Base-by-base conservation (phyloP, 2,113 vertebrate species). In the Zapornia atra region DNA sequence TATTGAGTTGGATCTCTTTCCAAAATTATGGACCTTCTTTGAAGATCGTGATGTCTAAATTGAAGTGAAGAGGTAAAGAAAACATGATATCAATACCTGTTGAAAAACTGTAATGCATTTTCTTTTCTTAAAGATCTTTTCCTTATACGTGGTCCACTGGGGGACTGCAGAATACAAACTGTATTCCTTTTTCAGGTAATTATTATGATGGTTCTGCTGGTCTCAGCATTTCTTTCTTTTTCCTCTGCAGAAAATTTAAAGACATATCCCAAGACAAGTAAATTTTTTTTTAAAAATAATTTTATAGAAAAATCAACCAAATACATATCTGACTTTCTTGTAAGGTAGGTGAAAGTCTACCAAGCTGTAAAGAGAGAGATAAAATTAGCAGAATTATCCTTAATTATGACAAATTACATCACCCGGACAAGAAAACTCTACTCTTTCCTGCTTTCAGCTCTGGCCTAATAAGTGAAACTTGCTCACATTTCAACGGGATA, bases 11-110 rank as follows among this genome's bases (percentile, higher is more conserved):
- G 99, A 99, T 77, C 99, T 98, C 97, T 99, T 99, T 28, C 99
- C 99, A 86, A 99, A 99, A 96, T 99, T 99, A 94, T 99, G 99
- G 93, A 99, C 96, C 97, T 99, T 99, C 97, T 99, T 99, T 54
- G 99, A 99, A 76, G 99, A 97, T 82, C 99, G 98, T 57, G 99
- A 99, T 13, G 99, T 98, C 99, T 99, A 94, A 65, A 98, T 79
- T 89, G 48, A 96, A 97, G 77, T 28, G 89, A 85, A 96, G 16
- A 60, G 2, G 81, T 82, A 97, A 75, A 96, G 53, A 84, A 94
- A 86, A 96, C 71, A 34, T 28, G 15, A 3, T 34, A 77, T 91
- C 46, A 96, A n/a, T 38, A 53, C 4, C 31, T 66, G 34, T 2
- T 66, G 21, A 88, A 85, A 92, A 90, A 80, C 26, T 9, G 10